Conservation (phyloP, 1,140 invertebrate genomes). For the Gyrodactylus salaris region DNA sequence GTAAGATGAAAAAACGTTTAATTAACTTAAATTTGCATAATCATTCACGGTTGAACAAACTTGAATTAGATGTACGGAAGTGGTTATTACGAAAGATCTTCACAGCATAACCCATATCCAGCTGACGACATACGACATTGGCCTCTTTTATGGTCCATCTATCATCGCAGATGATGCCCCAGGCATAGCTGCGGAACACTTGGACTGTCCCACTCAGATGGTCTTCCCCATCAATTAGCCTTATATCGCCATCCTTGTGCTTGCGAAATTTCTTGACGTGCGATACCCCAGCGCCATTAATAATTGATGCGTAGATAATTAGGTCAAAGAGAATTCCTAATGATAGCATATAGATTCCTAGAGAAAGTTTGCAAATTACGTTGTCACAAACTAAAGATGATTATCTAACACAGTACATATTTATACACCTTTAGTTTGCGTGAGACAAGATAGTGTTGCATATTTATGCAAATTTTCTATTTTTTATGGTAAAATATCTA, state of each 20-base stretch:
- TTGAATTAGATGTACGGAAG: neutral
- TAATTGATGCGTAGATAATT: too few species aligned
- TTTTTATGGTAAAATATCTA: too few species aligned
- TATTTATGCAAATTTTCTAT: too few species aligned
- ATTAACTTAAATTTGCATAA: neutral
- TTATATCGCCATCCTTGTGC: neutral
- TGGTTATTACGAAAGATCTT: neutral
- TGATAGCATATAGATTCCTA: too few species aligned
- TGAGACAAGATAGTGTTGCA: too few species aligned
- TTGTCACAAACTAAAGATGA: too few species aligned
- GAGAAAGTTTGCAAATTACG: too few species aligned
- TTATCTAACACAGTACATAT: too few species aligned
- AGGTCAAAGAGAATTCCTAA: too few species aligned
- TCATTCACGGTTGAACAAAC: neutral
- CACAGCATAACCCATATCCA: constrained; percentile 11
- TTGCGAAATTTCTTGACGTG: neutral
- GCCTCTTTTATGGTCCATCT: constrained; percentile 14
- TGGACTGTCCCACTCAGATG: neutral
- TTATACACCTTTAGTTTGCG: too few species aligned
- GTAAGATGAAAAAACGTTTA: neutral
- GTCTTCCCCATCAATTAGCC: neutral
- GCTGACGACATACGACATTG: constrained; percentile 13
- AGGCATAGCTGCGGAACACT: constrained; percentile 8
- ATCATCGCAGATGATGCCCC: constrained; percentile 14
- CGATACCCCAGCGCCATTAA: too few species aligned